These are phyloP conservation scores for Myotis yumanensis DNA, from an alignment of 2,113 vertebrate species.

Conservation along the genomic window DNA sequence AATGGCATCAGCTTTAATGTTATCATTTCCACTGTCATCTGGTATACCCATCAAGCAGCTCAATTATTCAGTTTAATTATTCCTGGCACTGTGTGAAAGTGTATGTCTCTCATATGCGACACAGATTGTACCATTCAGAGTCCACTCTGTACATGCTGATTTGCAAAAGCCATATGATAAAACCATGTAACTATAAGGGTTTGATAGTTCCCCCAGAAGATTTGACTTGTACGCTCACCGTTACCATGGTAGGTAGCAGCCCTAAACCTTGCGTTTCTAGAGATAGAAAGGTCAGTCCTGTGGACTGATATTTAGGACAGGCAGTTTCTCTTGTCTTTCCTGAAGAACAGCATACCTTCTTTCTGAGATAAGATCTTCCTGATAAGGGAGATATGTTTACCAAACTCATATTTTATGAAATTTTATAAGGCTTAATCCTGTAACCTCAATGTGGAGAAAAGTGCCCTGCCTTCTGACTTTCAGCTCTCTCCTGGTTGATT, in stretches of 20 bases:
- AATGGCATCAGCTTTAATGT: not conserved
- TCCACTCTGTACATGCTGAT: not conserved
- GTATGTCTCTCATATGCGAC: not conserved
- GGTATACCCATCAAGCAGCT: not conserved
- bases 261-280: not conserved
- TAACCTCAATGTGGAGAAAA: not conserved
- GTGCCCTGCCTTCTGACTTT: not conserved
- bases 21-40: not conserved
- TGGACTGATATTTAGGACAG: not conserved
- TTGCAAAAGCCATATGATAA: not conserved
- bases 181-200: not conserved
- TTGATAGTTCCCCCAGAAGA: not conserved
- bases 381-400: slow-evolving; percentile 14
- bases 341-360: slow-evolving; percentile 35
- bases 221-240: not conserved
- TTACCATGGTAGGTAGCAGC: not conserved
- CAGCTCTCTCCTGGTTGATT: not conserved
- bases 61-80: not conserved
- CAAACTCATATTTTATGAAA: slow-evolving; percentile 14
- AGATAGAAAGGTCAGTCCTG: not conserved
- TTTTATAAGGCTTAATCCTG: not conserved
- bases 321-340: slow-evolving; percentile 34
- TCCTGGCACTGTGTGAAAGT: not conserved
- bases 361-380: slow-evolving; percentile 24
- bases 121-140: not conserved